A percentile compares a stretch with the other conserved stretches of the same genome.
Evolutionary conservation across 2,113 vertebrate genomes (phyloP).

Genomic region (Pheucticus melanocephalus): DNA sequence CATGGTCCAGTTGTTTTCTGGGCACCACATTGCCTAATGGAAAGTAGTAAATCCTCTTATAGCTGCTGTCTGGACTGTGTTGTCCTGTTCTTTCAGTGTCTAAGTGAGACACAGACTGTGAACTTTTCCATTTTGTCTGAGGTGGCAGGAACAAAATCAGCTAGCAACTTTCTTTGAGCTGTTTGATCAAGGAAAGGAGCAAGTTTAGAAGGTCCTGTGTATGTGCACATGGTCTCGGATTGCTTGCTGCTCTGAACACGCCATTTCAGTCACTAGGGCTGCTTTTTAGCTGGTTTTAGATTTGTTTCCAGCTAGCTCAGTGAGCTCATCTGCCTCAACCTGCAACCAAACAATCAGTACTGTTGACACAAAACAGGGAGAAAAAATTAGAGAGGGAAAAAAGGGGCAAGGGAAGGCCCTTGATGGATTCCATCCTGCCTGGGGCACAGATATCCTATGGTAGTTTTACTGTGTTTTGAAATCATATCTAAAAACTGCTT

Average conservation of each 20-base stretch:
- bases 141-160: background rate
- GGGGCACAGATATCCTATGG: background rate
- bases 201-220: background rate
- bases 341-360: background rate
- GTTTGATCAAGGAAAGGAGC: background rate
- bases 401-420: background rate
- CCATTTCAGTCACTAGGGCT: background rate
- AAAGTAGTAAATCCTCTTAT: conserved; percentile 10
- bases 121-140: background rate
- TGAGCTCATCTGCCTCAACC: background rate
- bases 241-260: background rate
- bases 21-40: background rate
- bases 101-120: background rate
- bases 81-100: background rate
- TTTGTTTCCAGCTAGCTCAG: background rate
- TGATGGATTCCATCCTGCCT: background rate
- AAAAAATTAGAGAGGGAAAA: background rate
- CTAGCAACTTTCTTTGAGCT: background rate
- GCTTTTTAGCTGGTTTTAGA: background rate
- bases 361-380: background rate
- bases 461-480: background rate
- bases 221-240: background rate
- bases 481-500: background rate
- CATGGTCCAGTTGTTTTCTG: background rate
- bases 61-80: background rate